Conservation (phyloP, 2,888 invertebrate genomes). For the Troides oblongomaculatus region DNA sequence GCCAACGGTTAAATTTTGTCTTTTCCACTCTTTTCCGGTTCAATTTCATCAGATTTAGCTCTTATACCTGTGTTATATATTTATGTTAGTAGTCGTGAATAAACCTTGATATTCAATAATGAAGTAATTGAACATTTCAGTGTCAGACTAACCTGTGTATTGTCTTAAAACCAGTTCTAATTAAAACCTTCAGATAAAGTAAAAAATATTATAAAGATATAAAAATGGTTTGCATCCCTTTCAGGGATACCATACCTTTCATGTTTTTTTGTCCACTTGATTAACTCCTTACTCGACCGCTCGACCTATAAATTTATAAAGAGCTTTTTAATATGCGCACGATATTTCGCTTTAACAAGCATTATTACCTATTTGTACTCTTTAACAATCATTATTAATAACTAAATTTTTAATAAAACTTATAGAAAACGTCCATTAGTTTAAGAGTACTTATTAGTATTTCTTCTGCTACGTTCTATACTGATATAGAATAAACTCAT, state of each 20-base stretch:
- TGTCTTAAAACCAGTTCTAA: background rate
- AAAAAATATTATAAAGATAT: background rate
- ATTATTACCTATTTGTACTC: background rate
- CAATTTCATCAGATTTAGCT: too few species aligned
- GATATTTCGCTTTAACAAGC: conserved; percentile 26
- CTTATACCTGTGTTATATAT: background rate
- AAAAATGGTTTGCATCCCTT: background rate
- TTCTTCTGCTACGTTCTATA: background rate
- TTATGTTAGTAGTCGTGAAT: too few species aligned
- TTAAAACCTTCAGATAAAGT: background rate
- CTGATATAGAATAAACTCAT: background rate
- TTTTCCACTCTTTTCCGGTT: too few species aligned
- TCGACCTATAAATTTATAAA: conserved; percentile 31
- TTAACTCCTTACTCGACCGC: conserved; percentile 38
- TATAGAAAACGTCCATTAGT: background rate
- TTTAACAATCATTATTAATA: background rate
- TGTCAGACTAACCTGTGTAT: background rate
- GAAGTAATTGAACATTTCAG: background rate
- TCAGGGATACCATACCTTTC: background rate
- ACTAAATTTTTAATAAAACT: background rate
- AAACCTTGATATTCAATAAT: background rate
- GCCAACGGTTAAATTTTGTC: too few species aligned
- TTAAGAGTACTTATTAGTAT: background rate
- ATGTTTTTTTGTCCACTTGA: background rate
- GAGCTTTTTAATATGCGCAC: conserved; percentile 30